A percentile compares a stretch with the other conserved stretches of the same genome.
These are phyloP conservation scores for Amiota minor DNA, from an alignment of 2,888 invertebrate genomes.

Conservation along the genomic window DNA sequence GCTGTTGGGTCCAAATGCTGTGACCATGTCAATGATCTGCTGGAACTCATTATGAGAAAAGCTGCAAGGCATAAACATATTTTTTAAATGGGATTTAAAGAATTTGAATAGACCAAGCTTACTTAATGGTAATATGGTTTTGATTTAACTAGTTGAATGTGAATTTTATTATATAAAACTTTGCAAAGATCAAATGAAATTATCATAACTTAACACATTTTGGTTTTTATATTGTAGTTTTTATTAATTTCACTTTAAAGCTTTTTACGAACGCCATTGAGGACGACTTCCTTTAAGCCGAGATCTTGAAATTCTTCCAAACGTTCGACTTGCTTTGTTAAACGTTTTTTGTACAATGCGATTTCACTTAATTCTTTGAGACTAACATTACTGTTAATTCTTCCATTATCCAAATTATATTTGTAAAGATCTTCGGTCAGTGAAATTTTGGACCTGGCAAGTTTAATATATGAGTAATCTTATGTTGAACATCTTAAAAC, in stretches of 20 bases:
- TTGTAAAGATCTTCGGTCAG: conserved; percentile 56
- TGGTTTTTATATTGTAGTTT: background rate
- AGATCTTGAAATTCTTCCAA: conserved; percentile 52
- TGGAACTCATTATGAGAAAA: background rate
- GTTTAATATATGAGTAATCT: conserved; percentile 53
- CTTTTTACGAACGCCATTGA: conserved; percentile 45
- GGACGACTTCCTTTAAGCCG: conserved; percentile 52
- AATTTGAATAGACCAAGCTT: background rate
- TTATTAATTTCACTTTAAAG: background rate
- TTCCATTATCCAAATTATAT: conserved; percentile 46
- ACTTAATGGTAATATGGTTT: background rate
- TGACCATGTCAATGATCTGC: no score
- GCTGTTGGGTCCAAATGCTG: background rate
- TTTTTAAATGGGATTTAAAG: background rate
- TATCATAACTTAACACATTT: no score
- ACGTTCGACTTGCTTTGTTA: conserved; percentile 55
- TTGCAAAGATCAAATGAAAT: conserved; percentile 1
- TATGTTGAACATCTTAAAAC: conserved; percentile 50
- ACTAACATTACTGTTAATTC: conserved; percentile 51
- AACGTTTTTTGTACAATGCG: conserved; percentile 58
- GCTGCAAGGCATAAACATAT: background rate
- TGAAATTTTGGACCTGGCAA: conserved; percentile 55
- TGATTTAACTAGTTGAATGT: background rate
- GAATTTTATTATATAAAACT: conserved; percentile 36
- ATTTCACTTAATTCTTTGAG: conserved; percentile 57